Percentiles rank a stretch among this genome's conserved stretches.
phyloP scores from a whole-genome alignment of 2,797 vertebrate species.

The Semotilus atromaculatus region DNA sequence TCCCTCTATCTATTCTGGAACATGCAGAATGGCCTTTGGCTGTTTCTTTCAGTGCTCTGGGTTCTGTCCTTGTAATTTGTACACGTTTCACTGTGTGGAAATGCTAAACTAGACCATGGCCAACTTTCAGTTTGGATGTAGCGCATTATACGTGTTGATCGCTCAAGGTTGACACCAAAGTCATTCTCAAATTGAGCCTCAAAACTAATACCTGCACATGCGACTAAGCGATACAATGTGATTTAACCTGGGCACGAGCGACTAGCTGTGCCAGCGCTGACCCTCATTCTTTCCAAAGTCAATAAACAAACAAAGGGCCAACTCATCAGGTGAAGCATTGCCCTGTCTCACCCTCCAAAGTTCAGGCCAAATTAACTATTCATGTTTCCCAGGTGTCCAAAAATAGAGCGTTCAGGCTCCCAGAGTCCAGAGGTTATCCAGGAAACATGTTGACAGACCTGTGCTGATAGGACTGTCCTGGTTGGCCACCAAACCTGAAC shows the following conservation, averaged over 20 bases:
- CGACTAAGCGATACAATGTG: background rate
- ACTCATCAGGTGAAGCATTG: constrained; percentile 46
- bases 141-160: background rate
- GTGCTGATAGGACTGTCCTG: constrained; percentile 35
- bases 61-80: constrained; percentile 1
- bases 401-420: constrained; percentile 69
- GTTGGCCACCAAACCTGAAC: constrained; percentile 9
- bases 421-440: constrained; percentile 60
- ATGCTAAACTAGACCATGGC: background rate
- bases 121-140: background rate
- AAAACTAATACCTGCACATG: background rate
- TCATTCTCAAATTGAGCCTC: background rate
- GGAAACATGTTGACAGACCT: constrained; percentile 53
- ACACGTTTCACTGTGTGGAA: constrained; percentile 11
- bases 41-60: background rate
- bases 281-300: constrained; percentile 39
- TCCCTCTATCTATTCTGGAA: constrained; percentile 63
- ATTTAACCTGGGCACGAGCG: background rate
- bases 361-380: constrained; percentile 63
- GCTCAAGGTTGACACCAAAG: background rate
- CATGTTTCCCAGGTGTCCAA: constrained; percentile 67
- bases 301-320: constrained; percentile 45
- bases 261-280: background rate
- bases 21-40: constrained; percentile 13
- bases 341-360: constrained; percentile 63